Conservation (phyloP, 1,140 invertebrate genomes). For the Cephus cinctus region DNA sequence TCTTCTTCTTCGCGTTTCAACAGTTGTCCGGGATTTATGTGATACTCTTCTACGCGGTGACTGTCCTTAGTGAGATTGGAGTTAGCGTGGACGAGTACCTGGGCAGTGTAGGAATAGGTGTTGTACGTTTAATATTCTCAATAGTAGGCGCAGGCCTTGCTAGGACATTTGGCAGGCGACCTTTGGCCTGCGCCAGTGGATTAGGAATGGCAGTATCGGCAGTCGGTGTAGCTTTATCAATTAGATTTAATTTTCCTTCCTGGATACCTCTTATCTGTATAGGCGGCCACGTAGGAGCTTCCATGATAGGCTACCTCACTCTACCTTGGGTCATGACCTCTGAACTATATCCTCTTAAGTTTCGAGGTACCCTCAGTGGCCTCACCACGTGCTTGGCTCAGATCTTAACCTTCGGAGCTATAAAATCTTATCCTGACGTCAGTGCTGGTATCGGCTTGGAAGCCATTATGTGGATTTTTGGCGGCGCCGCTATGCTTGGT, state of each 20-base stretch:
- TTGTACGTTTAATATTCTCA: constrained; percentile 67
- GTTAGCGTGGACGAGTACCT: constrained; percentile 67
- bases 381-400: constrained; percentile 71
- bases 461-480: constrained; percentile 75
- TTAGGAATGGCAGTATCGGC: constrained; percentile 65
- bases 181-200: constrained; percentile 67
- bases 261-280: constrained; percentile 64
- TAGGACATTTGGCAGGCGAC: constrained; percentile 67
- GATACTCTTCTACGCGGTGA: constrained; percentile 74
- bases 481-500: constrained; percentile 65
- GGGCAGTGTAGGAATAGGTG: constrained; percentile 73
- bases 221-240: constrained; percentile 54
- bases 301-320: constrained; percentile 73
- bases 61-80: constrained; percentile 67
- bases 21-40: constrained; percentile 74
- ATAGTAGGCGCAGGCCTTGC: constrained; percentile 68
- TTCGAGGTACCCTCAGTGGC: constrained; percentile 68
- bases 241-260: constrained; percentile 33
- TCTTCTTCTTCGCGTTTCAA: constrained; percentile 68
- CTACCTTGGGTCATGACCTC: constrained; percentile 76
- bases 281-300: constrained; percentile 67
- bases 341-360: constrained; percentile 69
- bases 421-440: constrained; percentile 69
- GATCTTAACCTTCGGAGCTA: constrained; percentile 67
- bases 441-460: constrained; percentile 62